These are phyloP conservation scores for Gymnothorax reevesii DNA, from an alignment of 2,797 vertebrate genomes.

Conservation along the genomic window DNA sequence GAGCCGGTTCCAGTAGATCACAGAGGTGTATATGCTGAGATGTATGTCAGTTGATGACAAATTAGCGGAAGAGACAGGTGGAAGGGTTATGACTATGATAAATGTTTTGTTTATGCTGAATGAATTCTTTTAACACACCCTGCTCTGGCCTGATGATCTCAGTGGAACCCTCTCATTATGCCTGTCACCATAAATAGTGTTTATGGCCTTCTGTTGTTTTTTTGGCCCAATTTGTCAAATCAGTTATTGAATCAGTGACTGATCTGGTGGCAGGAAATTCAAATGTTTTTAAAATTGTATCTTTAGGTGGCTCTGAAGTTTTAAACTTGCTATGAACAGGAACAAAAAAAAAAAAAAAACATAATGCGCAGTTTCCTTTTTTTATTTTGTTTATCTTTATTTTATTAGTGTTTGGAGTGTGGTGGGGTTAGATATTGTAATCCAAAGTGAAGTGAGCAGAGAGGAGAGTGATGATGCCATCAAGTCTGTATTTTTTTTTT, in stretches of 20 bases:
- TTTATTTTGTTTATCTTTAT: slow-evolving; percentile 54
- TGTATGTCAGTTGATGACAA: slow-evolving; percentile 29
- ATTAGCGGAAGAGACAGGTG: neutral
- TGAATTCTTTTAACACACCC: neutral
- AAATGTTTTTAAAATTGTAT: slow-evolving; percentile 59
- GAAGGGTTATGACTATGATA: neutral
- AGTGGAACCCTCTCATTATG: neutral
- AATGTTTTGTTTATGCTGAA: neutral
- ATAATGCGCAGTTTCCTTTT: slow-evolving; percentile 54
- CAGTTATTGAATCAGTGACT: slow-evolving; percentile 45
- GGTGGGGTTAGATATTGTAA: slow-evolving; percentile 71
- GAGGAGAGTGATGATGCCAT: slow-evolving; percentile 84
- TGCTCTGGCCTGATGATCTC: neutral
- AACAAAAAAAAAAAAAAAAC: slow-evolving; percentile 49
- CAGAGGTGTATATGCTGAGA: slow-evolving; percentile 30
- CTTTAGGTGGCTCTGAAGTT: slow-evolving; percentile 63
- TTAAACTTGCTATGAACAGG: slow-evolving; percentile 49
- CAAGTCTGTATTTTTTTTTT: slow-evolving; percentile 77
- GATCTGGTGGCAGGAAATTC: neutral
- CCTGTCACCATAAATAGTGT: neutral
- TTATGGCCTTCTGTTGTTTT: slow-evolving; percentile 40
- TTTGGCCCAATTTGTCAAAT: slow-evolving; percentile 65
- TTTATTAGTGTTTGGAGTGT: slow-evolving; percentile 30
- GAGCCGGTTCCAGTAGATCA: slow-evolving; percentile 41
- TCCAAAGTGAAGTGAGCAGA: slow-evolving; percentile 79